Conservation (phyloP, 2,888 invertebrate genomes). For the Netelia inedita region DNA sequence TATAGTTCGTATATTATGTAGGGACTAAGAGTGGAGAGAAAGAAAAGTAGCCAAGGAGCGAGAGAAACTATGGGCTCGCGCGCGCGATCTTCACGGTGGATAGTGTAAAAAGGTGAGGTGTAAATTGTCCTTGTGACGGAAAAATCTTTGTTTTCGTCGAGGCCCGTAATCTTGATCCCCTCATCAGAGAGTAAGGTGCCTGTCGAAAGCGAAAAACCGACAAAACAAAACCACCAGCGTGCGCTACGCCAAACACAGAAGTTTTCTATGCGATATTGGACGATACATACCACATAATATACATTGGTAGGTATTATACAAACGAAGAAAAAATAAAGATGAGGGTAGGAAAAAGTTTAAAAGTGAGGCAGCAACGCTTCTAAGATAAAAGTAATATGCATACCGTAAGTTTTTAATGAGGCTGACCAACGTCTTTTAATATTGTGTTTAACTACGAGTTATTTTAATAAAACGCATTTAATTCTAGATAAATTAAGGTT, state of each 20-base stretch:
- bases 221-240: constrained; percentile 2
- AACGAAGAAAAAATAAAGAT: constrained; percentile 24
- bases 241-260: constrained; percentile 14
- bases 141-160: constrained; percentile 49
- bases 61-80: constrained; percentile 53
- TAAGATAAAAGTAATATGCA: not conserved
- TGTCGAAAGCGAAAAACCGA: constrained; percentile 25
- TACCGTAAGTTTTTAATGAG: not conserved
- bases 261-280: not conserved
- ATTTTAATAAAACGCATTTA: too few relatives aligned
- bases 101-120: constrained; percentile 45
- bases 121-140: constrained; percentile 34
- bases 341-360: constrained; percentile 19
- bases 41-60: constrained; percentile 38
- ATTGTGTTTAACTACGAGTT: not conserved
- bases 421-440: not conserved
- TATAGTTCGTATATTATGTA: constrained; percentile 26
- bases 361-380: constrained; percentile 2
- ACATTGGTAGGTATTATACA: constrained; percentile 24
- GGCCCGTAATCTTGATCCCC: constrained; percentile 63
- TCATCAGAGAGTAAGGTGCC: not conserved
- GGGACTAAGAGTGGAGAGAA: constrained; percentile 16
- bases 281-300: constrained; percentile 7
- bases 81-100: constrained; percentile 61
- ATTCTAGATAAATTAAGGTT: not conserved